These are phyloP conservation scores for Alca torda DNA, from an alignment of 2,797 vertebrate species.

Conservation along the genomic window DNA sequence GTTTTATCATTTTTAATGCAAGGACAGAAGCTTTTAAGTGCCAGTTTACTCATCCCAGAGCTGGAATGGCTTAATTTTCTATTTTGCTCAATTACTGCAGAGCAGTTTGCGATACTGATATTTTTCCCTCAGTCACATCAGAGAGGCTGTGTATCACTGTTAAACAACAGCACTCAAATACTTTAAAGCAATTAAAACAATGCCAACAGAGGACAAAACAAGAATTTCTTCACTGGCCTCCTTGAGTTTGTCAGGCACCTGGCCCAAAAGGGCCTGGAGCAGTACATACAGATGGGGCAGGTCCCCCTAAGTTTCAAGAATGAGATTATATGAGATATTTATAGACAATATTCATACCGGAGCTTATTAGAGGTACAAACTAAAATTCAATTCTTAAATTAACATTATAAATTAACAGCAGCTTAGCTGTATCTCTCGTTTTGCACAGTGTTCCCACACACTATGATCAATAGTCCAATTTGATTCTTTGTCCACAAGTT, in stretches of 20 bases:
- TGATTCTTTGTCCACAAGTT: neutral
- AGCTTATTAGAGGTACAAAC: neutral
- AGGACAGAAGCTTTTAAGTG: neutral
- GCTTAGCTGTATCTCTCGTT: neutral
- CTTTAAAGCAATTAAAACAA: neutral
- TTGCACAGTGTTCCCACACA: neutral
- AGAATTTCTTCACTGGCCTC: neutral
- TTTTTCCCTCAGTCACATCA: neutral
- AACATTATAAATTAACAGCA: neutral
- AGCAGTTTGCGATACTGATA: neutral
- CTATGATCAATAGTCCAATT: neutral
- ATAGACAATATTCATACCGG: neutral
- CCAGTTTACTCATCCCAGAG: neutral
- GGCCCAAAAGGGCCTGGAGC: neutral
- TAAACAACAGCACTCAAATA: neutral
- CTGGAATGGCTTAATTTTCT: neutral
- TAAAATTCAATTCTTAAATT: neutral
- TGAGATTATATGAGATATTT: neutral
- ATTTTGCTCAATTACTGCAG: neutral
- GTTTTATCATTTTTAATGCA: neutral
- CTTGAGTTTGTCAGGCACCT: neutral
- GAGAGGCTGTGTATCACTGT: neutral
- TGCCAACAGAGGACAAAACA: neutral
- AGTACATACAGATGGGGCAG: fast-evolving
- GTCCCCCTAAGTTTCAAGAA: neutral